Conservation (phyloP, 2,797 vertebrate genomes). For the Coccyzus lansbergi region DNA sequence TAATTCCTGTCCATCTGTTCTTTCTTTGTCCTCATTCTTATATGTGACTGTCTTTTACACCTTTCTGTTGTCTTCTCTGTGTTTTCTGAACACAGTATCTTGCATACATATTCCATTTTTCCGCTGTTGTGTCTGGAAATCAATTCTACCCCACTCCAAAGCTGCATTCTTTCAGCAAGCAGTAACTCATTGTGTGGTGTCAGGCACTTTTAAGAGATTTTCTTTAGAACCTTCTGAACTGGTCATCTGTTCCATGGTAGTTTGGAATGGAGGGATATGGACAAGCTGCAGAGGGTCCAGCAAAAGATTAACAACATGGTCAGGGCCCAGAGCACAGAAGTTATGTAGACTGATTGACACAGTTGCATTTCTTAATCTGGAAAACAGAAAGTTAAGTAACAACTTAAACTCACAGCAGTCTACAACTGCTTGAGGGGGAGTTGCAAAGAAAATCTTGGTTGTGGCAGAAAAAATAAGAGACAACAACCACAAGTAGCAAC, state of each 20-base stretch:
- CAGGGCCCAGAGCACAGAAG: background rate
- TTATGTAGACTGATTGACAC: background rate
- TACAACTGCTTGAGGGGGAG: background rate
- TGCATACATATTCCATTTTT: background rate
- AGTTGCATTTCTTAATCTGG: background rate
- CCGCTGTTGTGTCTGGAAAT: background rate
- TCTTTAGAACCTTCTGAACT: background rate
- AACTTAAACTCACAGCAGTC: background rate
- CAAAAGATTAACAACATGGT: background rate
- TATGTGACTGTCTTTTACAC: background rate
- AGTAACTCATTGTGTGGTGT: fast-evolving
- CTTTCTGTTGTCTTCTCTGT: background rate
- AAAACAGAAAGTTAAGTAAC: background rate
- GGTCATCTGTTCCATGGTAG: background rate
- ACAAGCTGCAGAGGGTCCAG: background rate
- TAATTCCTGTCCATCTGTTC: background rate
- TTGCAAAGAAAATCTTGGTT: background rate
- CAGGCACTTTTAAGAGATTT: background rate
- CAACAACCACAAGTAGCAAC: background rate
- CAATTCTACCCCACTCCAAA: background rate
- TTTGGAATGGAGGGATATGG: background rate
- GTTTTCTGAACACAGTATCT: background rate
- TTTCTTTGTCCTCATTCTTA: background rate
- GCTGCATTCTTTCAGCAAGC: background rate
- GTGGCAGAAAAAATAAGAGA: background rate